phyloP scores from a whole-genome alignment of 2,113 vertebrate genomes.

The Apteryx owenii region DNA sequence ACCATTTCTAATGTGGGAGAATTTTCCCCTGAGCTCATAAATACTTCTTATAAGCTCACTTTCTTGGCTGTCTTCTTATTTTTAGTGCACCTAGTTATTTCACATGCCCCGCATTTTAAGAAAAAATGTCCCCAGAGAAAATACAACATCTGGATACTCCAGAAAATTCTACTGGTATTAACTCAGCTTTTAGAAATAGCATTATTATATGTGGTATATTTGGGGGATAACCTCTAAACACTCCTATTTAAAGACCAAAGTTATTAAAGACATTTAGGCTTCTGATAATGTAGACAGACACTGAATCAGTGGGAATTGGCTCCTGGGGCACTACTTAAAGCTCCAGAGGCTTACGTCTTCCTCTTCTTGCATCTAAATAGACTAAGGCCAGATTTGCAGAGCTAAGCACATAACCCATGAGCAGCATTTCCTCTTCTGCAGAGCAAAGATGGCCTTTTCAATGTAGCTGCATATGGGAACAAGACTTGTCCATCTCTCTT shows the following conservation, averaged over 20 bases:
- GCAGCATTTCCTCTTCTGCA: not conserved
- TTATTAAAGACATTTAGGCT: not conserved
- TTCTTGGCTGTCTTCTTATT: not conserved
- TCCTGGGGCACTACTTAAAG: not conserved
- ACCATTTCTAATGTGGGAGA: no score
- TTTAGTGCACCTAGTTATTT: not conserved
- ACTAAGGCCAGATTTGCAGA: no score
- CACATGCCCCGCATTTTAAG: not conserved
- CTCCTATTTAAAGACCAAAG: not conserved
- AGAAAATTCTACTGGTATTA: not conserved
- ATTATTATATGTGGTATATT: not conserved
- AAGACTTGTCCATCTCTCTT: not conserved
- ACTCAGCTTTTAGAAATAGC: not conserved
- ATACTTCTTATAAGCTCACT: not conserved
- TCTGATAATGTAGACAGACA: not conserved
- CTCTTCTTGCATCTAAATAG: not conserved
- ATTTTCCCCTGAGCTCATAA: not conserved
- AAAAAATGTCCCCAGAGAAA: not conserved
- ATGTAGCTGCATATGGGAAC: not conserved
- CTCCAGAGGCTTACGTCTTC: not conserved
- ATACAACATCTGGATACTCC: not conserved
- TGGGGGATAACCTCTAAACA: not conserved
- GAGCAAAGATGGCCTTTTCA: not conserved
- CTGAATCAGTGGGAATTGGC: fast-evolving
- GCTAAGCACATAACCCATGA: not conserved